phyloP scores from a whole-genome alignment of 2,113 vertebrate genomes.

The Prolemur simus region DNA sequence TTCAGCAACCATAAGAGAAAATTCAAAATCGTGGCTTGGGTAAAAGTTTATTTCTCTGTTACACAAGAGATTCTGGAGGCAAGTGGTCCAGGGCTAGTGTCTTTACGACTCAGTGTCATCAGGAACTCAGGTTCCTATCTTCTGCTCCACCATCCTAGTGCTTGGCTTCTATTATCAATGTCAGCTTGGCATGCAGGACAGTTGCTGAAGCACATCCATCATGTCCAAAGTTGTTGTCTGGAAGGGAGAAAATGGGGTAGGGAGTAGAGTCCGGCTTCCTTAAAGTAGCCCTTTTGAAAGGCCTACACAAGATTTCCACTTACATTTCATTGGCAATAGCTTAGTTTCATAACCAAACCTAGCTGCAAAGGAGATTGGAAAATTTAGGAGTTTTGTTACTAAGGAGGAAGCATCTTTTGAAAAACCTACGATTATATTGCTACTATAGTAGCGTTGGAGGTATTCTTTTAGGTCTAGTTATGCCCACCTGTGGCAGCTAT shows the following conservation, averaged over 20 bases:
- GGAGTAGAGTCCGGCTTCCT: not conserved
- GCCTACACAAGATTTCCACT: not conserved
- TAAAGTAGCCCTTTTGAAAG: not conserved
- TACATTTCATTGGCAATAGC: not conserved
- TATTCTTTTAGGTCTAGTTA: not conserved
- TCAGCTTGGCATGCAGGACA: not conserved
- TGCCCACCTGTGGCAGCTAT: not conserved
- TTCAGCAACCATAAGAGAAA: not conserved
- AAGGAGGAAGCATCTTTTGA: slow-evolving; percentile 36
- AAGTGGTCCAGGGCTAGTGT: not conserved
- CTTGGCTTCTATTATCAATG: not conserved
- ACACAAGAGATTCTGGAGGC: not conserved
- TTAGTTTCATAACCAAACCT: not conserved
- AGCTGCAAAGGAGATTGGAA: not conserved
- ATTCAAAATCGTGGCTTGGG: not conserved
- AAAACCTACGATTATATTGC: not conserved
- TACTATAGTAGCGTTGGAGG: not conserved
- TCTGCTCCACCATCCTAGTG: not conserved
- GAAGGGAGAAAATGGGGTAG: not conserved
- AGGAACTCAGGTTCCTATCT: not conserved
- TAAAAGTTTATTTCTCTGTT: not conserved
- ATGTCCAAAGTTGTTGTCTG: not conserved
- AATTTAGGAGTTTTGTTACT: slow-evolving; percentile 16
- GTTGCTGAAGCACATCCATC: not conserved
- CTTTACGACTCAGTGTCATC: not conserved